Base-by-base conservation (phyloP, 2,113 vertebrate species). In the Cepphus grylle region DNA sequence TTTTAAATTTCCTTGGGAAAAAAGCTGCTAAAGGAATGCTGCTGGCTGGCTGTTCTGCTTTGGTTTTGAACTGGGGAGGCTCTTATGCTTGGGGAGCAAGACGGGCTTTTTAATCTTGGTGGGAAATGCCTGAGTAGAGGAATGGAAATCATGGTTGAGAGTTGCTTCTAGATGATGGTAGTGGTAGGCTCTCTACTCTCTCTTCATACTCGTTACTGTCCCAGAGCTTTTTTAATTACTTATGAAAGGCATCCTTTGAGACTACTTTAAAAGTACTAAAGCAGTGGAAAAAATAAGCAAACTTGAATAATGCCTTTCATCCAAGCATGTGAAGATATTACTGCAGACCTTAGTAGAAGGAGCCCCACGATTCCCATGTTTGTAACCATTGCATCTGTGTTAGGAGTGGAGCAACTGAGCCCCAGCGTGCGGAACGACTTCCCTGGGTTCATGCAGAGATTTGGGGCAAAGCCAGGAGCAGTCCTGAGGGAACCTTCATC, bases 371-470 rank as follows among this genome's bases (percentile, higher is more conserved):
- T 81, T 40, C 36, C 19, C 12, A 36, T 29, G 17, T 30, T 40
- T 79, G 3, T 45, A 36, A 27, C 32, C 0, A 0, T 42, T 42
- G 18, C 1, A 10, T 56, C 40, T 3, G 0, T 45, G 40, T 49
- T 34, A 15, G 40, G 62, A 66, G 15, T 5, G 42, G 63, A 61
- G 53, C 12, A 43, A 14, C 62, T 52, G 88, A 92, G 72, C 67
- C 63, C 49, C 11, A 6, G 40, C 0, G 0, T 22, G 63, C 20
- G 26, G 5, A 56, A 2, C 1, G 7, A 30, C 1, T 15, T 70
- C 22, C 25, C 34, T 3, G 5, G n/a, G 8, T 30, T 62, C 40
- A 12, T 1, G 0, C 42, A 34, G 74, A 11, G 61, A 11, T 21
- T 27, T 2, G 15, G 13, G 25, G 21, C 61, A 66, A 76, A 88